Base-by-base conservation (phyloP, 2,888 invertebrate genomes). In the Temnothorax ravouxi region DNA sequence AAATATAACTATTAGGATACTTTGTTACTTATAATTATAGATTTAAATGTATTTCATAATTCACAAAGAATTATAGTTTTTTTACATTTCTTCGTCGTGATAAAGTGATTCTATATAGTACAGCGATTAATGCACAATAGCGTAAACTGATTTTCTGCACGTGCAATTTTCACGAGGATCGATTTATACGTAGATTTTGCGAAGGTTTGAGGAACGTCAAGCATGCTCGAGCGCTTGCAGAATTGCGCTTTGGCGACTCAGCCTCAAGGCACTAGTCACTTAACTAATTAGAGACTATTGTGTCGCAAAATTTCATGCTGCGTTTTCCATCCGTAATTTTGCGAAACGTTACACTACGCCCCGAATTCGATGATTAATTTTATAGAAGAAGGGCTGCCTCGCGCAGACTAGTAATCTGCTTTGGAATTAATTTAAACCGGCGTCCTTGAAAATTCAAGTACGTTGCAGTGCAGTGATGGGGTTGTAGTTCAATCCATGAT, bases 251-350 rank as follows among this genome's bases (percentile, higher is more conserved):
- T 61, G 47, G 50, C 38, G 83, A 83, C 52, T 84, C 54, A 50
- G 79, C 59, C 81, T 86, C 84, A 21, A 61, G 79, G 83, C 79
- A 50, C 71, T 82, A 86, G 89, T 92, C 93, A 94, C 94, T 94
- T 92, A 89, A 94, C 94, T 94, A 94, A 94, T 94, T 94, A 94
- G 93, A 87, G 86, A 86, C 88, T 87, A 94, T 94, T 94, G 94
- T 94, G 81, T 92, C 91, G 84, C 88, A 91, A 91, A 92, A 93
- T 93, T 91, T 90, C 87, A 72, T 87, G 86, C 87, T 89, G 81
- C 85, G 84, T 88, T 90, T 84, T 83, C 67, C 69, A 84, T 86
- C 87, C 76, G 89, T 89, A 90, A 91, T 92, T 91, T 91, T 75
- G 71, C 64, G 83, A 83, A 87, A 85, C 86, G 88, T 81, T 81